A percentile compares a stretch with the other conserved stretches of the same genome.
Evolutionary conservation across 1,140 invertebrate genomes (phyloP).

Genomic region (Linepithema humile): DNA sequence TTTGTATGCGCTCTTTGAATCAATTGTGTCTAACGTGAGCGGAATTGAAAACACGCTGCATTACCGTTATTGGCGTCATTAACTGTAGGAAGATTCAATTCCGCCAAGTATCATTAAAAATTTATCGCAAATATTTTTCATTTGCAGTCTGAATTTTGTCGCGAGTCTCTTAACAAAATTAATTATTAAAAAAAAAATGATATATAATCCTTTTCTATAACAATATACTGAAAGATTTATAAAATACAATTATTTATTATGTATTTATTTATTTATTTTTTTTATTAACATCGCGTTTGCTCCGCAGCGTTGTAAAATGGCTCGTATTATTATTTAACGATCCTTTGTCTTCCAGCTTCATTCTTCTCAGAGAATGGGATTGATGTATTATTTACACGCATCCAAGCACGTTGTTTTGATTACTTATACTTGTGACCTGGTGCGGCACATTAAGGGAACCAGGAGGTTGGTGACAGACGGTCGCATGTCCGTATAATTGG

Average conservation of each 20-base stretch:
- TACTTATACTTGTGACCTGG: constrained; percentile 55
- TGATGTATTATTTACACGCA: background rate
- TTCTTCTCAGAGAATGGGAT: background rate
- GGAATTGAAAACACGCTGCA: background rate
- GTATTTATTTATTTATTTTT: too few species aligned
- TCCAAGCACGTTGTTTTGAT: background rate
- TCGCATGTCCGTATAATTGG: constrained; percentile 79
- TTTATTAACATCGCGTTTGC: too few species aligned
- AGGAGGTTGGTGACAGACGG: constrained; percentile 72
- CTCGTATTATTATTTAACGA: too few species aligned
- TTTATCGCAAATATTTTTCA: background rate
- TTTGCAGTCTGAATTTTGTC: too few species aligned
- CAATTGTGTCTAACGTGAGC: background rate
- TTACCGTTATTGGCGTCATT: background rate
- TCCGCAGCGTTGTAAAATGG: too few species aligned
- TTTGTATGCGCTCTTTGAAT: background rate
- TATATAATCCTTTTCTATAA: too few species aligned
- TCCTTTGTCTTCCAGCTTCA: background rate
- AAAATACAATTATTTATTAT: too few species aligned
- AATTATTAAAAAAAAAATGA: too few species aligned
- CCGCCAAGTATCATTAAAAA: background rate
- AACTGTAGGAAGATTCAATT: background rate
- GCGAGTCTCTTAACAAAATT: too few species aligned
- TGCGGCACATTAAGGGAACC: constrained; percentile 55
- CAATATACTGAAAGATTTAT: too few species aligned